Base-by-base conservation (phyloP, 2,113 vertebrate genomes). In the Lanius collurio region DNA sequence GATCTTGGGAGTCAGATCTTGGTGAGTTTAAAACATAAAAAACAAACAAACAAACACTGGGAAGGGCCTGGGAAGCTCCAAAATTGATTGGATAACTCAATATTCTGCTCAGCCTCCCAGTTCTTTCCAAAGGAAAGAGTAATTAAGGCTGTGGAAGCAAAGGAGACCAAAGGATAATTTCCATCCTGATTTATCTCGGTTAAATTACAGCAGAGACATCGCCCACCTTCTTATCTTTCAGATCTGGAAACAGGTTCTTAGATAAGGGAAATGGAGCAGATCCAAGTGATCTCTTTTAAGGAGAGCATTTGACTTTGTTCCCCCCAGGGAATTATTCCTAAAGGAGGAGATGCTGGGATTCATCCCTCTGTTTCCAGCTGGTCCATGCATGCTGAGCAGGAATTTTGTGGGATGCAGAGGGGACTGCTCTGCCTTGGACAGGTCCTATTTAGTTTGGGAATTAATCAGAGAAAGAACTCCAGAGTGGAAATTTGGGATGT, bases 71-170 rank as follows among this genome's bases (percentile, higher is more conserved):
- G 44, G 35, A 44, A 93, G 5, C 46, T 30, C 49, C 41, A 56
- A 62, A 23, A 39, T 33, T 18, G 59, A 13, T 26, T 57, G 27
- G 24, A 56, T 33, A 78, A 30, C 13, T 87, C 78, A 18, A 46
- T 60, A 57, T 73, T 81, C 85, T 62, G 33, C 69, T 90, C 64
- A 20, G 27, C 15, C 55, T 47, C 41, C 59, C 47, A 50, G 35
- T 14, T 11, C 26, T 13, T 89, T 23, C 27, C 12, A 11, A 81
- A 90, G 44, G 59, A 44, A 77, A 56, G 65, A 28, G 19, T 65
- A 62, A 90, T 94, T 87, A 94, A 93, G 50, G 85, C 14, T 33
- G 24, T 33, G 75, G 74, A 80, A 85, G 80, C 64, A 71, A 28
- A 39, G 52, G 74, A 27, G 35, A 52, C 26, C 13, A 42, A 52